phyloP scores from a whole-genome alignment of 2,797 vertebrate species.

The Sebastes miniatus region DNA sequence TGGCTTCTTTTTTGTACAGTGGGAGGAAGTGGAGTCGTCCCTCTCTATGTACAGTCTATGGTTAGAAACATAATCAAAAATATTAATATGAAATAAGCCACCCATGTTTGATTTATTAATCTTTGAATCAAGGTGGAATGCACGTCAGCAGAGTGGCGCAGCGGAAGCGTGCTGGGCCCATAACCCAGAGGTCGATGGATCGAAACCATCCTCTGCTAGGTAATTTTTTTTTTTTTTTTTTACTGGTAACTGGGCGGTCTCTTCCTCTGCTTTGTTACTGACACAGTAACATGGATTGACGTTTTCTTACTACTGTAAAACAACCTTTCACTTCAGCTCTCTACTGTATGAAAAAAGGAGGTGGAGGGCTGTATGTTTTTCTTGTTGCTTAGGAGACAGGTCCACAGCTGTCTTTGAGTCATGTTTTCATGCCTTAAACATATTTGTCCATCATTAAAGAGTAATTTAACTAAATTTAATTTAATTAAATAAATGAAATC shows the following conservation, averaged over 20 bases:
- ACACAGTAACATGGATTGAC: background rate
- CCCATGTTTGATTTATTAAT: rapidly evolving
- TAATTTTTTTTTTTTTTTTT: too few relatives aligned
- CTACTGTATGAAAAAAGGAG: background rate
- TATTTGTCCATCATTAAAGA: background rate
- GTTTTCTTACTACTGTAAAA: background rate
- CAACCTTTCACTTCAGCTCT: too few relatives aligned
- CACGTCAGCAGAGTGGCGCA: conserved; percentile 8
- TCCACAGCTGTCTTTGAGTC: background rate
- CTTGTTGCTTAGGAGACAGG: background rate
- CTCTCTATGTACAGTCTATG: too few relatives aligned
- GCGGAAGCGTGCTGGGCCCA: conserved; percentile 36
- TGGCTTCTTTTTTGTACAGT: too few relatives aligned
- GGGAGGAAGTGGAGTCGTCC: too few relatives aligned
- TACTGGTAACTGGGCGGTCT: background rate
- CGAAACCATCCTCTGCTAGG: conserved; percentile 4
- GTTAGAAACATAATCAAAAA: too few relatives aligned
- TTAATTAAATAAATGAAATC: too few relatives aligned
- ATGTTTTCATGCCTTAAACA: background rate
- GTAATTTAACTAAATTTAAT: background rate
- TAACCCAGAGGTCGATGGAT: conserved; percentile 77
- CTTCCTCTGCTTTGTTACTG: background rate
- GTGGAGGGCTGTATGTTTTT: background rate
- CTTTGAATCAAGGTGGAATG: rapidly evolving
- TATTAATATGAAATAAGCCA: too few relatives aligned